These are phyloP conservation scores for Sinosuthora webbiana DNA, from an alignment of 2,113 vertebrate species.

Conservation along the genomic window DNA sequence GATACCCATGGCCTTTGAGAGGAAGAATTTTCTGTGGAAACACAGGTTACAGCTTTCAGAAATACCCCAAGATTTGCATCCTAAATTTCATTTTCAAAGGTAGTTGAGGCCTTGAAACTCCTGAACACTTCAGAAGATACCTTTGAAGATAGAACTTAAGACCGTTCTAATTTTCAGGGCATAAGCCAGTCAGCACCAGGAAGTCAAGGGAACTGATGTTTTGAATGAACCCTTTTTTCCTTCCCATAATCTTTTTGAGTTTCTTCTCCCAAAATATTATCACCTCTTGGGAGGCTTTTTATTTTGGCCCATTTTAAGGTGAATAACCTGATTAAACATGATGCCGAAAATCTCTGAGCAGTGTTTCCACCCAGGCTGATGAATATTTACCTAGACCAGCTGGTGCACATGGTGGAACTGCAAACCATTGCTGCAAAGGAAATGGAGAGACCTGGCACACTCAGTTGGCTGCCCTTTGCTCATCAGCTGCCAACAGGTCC, in stretches of 20 bases:
- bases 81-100: not conserved
- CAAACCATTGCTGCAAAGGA: not conserved
- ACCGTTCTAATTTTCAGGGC: not conserved
- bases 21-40: not conserved
- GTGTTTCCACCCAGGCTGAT: not conserved
- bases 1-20: not conserved
- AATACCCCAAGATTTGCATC: not conserved
- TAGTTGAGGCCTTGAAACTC: not conserved
- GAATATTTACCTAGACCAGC: not conserved
- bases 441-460: not conserved
- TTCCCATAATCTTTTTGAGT: rapidly evolving
- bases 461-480: constrained; percentile 18
- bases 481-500: not conserved
- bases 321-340: rapidly evolving
- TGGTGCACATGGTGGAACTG: not conserved
- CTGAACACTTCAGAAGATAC: not conserved
- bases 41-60: not conserved
- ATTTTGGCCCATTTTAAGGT: not conserved
- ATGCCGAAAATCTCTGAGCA: not conserved
- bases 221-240: not conserved
- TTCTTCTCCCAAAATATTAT: not conserved
- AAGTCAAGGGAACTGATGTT: not conserved
- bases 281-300: not conserved
- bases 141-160: not conserved
- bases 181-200: not conserved